Evolutionary conservation across 64 coral and sea anemone genomes (phyloP).

Genomic region (Catalaphyllia jardinei): DNA sequence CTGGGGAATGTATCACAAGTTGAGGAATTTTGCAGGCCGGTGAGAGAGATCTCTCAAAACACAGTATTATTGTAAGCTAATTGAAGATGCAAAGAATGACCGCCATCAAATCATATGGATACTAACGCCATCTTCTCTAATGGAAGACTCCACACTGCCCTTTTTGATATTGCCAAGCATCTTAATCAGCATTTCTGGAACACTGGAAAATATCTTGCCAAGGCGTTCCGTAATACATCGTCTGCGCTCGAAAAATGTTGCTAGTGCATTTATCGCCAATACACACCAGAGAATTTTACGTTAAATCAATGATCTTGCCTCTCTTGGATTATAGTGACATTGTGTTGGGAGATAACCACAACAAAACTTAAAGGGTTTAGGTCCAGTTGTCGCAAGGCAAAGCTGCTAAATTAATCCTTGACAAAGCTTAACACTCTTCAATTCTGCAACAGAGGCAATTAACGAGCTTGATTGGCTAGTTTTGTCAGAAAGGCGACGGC

Average conservation of each 20-base stretch:
- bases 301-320: no score
- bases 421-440: neutral
- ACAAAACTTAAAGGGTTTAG: neutral
- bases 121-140: constrained; percentile 28
- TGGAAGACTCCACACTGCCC: constrained; percentile 4
- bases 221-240: constrained; percentile 33
- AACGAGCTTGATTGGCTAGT: no score
- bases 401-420: constrained; percentile 36
- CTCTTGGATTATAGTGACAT: constrained; percentile 19
- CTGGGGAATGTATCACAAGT: constrained; percentile 51
- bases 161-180: constrained; percentile 38
- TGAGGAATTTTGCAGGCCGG: constrained; percentile 28
- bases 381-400: constrained; percentile 24
- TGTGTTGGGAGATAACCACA: constrained; percentile 3
- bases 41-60: constrained; percentile 30
- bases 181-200: constrained; percentile 48
- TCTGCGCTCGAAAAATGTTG: constrained; percentile 14
- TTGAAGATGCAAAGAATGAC: constrained; percentile 30
- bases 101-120: neutral
- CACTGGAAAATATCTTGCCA: constrained; percentile 6
- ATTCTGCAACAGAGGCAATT: constrained; percentile 27
- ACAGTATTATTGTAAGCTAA: constrained; percentile 26
- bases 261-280: no score
- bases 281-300: no score
- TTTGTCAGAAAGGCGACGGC: constrained; percentile 13